Base-by-base conservation (phyloP, 2,888 invertebrate genomes). In the Acleris holmiana region DNA sequence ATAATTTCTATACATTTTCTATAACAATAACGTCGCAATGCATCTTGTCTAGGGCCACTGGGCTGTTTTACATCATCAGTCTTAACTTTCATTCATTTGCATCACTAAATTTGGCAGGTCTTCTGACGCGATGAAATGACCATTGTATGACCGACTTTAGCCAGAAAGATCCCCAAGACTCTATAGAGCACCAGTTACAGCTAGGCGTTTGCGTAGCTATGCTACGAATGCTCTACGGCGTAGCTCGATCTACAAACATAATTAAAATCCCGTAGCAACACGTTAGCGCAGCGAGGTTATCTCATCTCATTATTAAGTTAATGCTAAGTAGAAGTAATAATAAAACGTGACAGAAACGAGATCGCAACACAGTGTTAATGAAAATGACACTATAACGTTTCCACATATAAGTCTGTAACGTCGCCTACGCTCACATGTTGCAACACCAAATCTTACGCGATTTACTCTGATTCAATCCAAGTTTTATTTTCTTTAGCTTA, bases 171-270 rank as follows among this genome's bases (percentile, higher is more conserved):
- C 8, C 4, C 3, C 50, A 29, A 40, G 23, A 46, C n/a, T 18
- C 29, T 8, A 8, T 2, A 8, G 40, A 35, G 40, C 23, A 46
- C 23, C 51, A 58, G 5, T 44, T 25, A 50, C 40, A 63, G 63
- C 63, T 46, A 59, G 23, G 58, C 64, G 53, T 35, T 48, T 41
- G 64, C 64, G 64, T 64, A 64, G 48, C 58, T 47, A 55, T 48
- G 58, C 64, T 64, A 64, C 64, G 58, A 5, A 25, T 6, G n/a
- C 25, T 48, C 55, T 61, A 55, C 61, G 61, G 18, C 55, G 64
- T 59, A 59, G 64, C 63, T 46, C 4, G 51, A 18, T 62, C 61
- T 57, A 63, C 57, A 53, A 48, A 48, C 7, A 19, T 35, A 53
- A 56, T 56, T 44, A 35, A 51, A 21, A 41, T 29, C 23, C n/a